Evolutionary conservation across 2,113 vertebrate species (phyloP), one percentile per base, ranked within the genome.

Genomic region (Oncorhynchus keta): DNA sequence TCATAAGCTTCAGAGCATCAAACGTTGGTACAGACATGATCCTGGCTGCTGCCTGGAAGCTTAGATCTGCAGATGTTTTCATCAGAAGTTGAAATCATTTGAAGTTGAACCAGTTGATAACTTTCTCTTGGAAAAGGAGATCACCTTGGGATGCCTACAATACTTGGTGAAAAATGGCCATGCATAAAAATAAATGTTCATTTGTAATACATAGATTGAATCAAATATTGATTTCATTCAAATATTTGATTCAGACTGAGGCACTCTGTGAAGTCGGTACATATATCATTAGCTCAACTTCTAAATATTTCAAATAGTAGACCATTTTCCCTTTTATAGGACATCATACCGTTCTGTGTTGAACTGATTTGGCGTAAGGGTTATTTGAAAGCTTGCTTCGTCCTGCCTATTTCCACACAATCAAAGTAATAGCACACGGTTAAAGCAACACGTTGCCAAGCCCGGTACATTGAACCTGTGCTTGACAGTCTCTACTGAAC

Each of bases 41-140:
- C 83, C 84, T 95, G 87, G 95, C 89, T 81, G 97, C 97, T 81
- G 97, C 97, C 91, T 98, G 97, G 88, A 97, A 97, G 92, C 97
- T 98, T 59, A 99, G 90, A 93, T 99, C 98, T 99, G 67, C 18
- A 78, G 24, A 35, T 68, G 9, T 77, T 55, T 51, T 51, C 14
- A 51, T 51, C 49, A 51, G 16, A 55, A 18, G 16, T 55, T 55
- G 51, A 55, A 55, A 55, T 55, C 3, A 18, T 18, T 5, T 55
- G 12, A 55, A 14, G 16, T 55, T 55, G 51, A 55, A 55, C 51
- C 51, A 55, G 51, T 55, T 55, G 3, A 55, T 55, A 16, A 55
- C 39, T 18, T 55, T 55, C 18, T 55, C 51, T 55, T 55, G 51
- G 51, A 55, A 55, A 55, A 16, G 51, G 18, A 55, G 14, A 55